Base-by-base conservation (phyloP, 2,797 vertebrate genomes). In the Pangasius larnaudii region DNA sequence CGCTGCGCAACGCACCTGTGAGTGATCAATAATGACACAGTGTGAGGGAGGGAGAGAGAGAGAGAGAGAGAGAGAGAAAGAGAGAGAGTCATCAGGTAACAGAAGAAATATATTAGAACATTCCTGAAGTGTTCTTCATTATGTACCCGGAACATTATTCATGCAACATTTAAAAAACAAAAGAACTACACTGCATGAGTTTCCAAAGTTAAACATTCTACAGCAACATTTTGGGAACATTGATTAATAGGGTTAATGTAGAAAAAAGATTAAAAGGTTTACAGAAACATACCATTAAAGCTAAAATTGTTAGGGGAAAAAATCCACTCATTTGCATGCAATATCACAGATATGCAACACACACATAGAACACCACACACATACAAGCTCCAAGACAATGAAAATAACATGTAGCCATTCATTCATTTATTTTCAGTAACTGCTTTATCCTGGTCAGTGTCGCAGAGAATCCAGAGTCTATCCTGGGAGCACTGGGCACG, bases 1-100 rank as follows among this genome's bases (percentile, higher is more conserved):
- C 13, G 10, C 24, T 71, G 65, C 18, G 13, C 30, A 16, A 36
- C 65, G 1, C 39, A 49, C 36, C 71, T 74, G 71, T 46, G 19
- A 74, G 71, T 46, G 10, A 27, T 74, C 71, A 46, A 46, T 74
- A 27, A 74, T 74, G 19, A 8, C 42, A 27, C 9, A 24, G 11
- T n/a, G 63, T 65, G 67, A 36, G 71, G 3, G 24, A 53, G 42
- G 30, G 46, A 51, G 46, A 77, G 27, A 77, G 74, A 77, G 39
- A 46, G 46, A 51, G 22, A 74, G 71, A n/a, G 42, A 75, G 72
- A 49, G 72, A 51, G 74, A n/a, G 74, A 75, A 13, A 77, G 46
- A 77, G 22, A 49, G 27, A 53, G 14, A 53, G 74, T n/a, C 0
- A 30, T 4, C 72, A 77, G 27, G n/a, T 18, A 53, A 51, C 14